phyloP scores from a whole-genome alignment of 2,797 vertebrate genomes.

The Trachops cirrhosus region DNA sequence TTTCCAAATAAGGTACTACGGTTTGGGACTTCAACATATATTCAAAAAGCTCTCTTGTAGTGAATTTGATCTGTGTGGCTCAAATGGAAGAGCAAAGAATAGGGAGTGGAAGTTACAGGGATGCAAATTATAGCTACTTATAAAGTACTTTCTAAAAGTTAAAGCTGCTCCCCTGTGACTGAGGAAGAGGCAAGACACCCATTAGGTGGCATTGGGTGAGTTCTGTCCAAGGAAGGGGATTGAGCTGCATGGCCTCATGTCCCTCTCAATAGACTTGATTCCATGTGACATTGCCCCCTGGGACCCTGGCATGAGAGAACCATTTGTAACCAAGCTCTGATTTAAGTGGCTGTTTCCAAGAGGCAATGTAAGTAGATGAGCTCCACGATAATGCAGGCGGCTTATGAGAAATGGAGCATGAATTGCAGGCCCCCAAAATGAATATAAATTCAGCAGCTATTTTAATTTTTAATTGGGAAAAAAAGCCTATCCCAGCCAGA shows the following conservation, averaged over 20 bases:
- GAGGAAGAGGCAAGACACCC: background rate
- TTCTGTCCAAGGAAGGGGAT: background rate
- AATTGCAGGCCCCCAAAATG: slow-evolving; percentile 52
- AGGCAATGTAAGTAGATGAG: slow-evolving; percentile 44
- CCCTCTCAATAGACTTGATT: background rate
- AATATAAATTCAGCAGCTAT: slow-evolving; percentile 66
- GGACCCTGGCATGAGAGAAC: background rate
- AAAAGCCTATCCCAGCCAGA: slow-evolving; percentile 35
- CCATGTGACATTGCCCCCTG: background rate
- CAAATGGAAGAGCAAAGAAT: background rate
- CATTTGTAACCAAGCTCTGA: slow-evolving; percentile 44
- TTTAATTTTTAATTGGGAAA: slow-evolving; percentile 73
- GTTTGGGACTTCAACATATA: background rate
- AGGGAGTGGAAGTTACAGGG: background rate
- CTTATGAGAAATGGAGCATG: slow-evolving; percentile 66
- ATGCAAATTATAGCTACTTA: background rate
- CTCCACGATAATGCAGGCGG: slow-evolving; percentile 9
- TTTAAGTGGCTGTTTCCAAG: slow-evolving; percentile 55
- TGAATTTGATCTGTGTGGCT: background rate
- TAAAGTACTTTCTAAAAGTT: background rate
- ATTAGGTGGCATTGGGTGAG: accelerated
- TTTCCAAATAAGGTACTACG: background rate
- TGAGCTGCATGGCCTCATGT: background rate
- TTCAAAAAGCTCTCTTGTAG: background rate
- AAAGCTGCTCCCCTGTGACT: background rate